Base-by-base conservation (phyloP, 2,113 vertebrate genomes). In the Cariama cristata region DNA sequence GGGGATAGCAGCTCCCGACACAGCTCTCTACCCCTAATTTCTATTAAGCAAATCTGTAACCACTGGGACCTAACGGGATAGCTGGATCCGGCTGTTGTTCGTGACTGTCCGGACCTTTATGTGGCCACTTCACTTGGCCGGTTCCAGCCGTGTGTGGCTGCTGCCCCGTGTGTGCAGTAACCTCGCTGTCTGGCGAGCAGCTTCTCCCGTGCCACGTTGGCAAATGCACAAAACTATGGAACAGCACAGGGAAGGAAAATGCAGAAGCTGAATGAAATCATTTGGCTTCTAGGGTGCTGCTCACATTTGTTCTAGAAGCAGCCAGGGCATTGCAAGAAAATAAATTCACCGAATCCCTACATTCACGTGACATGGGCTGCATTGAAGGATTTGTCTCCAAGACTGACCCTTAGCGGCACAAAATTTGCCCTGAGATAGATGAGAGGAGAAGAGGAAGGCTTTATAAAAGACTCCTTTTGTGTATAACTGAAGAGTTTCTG, bases 231-330 rank as follows among this genome's bases (percentile, higher is more conserved):
- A 64, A 92, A 90, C 91, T 47, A 93, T 93, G 88, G 91, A 93
- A 52, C 87, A 93, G 93, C 80, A 30, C 90, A 66, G 71, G 84
- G 81, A 89, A 96, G 79, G 89, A 68, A 79, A 92, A 86, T 23
- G 40, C 50, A 92, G 95, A 53, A 90, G 60, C 67, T 59, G 88
- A 96, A 79, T 86, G 68, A 93, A 97, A 69, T 83, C 2, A 38
- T 90, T 95, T 97, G 63, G 62, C 49, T 95, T 95, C 67, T 91
- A 74, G 80, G 75, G 55, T 88, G 88, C 93, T 27, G 15, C 81
- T 97, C 93, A 79, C 81, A 50, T 96, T 88, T 93, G 66, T 94
- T 97, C 92, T 91, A 74, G 88, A 93, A 95, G 95, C 95, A 85
- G 85, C 79, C 64, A 67, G 77, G 76, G 55, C 68, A 21, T 82